Conservation (phyloP, 2,113 vertebrate genomes). For the Sporophila hypoxantha region DNA sequence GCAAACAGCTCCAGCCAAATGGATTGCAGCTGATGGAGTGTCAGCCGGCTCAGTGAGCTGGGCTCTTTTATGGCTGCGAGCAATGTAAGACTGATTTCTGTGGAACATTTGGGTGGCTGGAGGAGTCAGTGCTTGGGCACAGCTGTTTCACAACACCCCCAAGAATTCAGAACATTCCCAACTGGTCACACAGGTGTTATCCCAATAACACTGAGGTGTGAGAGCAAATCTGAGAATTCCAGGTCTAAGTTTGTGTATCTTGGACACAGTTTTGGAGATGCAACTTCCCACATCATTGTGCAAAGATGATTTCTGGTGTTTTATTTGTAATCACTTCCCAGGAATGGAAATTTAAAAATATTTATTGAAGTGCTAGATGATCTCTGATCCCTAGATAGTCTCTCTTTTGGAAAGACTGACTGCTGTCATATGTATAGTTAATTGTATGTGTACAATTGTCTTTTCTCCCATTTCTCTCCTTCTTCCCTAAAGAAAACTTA, state of each 20-base stretch:
- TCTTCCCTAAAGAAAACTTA: not conserved
- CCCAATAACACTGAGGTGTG: accelerated
- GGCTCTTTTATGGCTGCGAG: not conserved
- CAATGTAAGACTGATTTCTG: not conserved
- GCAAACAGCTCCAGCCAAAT: not conserved
- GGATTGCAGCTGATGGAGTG: not conserved
- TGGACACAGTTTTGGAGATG: not conserved
- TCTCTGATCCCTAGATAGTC: not conserved
- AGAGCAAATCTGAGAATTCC: not conserved
- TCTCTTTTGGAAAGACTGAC: not conserved
- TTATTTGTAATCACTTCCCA: not conserved
- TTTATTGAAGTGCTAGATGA: not conserved
- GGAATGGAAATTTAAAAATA: not conserved
- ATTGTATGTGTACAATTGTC: not conserved
- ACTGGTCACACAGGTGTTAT: not conserved
- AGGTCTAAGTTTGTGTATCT: not conserved
- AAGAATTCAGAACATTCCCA: not conserved
- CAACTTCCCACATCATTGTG: not conserved
- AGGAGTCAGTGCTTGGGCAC: not conserved
- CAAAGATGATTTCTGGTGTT: not conserved
- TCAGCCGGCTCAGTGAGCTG: not conserved
- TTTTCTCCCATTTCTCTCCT: not conserved
- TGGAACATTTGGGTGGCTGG: not conserved
- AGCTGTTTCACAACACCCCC: not conserved
- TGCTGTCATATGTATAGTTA: too few relatives aligned